A percentile compares a stretch with the other conserved stretches of the same genome.
Evolutionary conservation across 2,797 vertebrate genomes (phyloP).

Genomic region (Rhinophrynus dorsalis): DNA sequence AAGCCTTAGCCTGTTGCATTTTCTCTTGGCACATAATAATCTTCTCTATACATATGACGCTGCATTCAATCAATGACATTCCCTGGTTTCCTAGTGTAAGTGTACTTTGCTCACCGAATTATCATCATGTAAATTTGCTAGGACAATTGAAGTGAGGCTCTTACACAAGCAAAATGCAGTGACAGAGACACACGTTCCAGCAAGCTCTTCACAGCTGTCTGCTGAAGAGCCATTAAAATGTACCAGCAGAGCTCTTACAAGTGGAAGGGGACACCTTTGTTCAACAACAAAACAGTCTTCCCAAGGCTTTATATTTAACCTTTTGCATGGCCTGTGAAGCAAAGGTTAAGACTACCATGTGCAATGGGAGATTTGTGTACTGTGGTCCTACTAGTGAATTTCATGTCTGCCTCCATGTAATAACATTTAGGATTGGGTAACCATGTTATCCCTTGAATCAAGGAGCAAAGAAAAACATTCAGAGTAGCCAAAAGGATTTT

Average conservation of each 20-base stretch:
- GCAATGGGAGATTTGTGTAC: too few relatives aligned
- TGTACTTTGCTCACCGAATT: not conserved
- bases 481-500: too few relatives aligned
- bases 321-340: not conserved
- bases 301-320: constrained; percentile 29
- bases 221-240: constrained; percentile 30
- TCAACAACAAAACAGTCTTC: constrained; percentile 24
- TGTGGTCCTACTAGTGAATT: too few relatives aligned
- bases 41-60: not conserved
- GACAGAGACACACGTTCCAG: not conserved
- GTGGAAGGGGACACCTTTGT: constrained; percentile 4
- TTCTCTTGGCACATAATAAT: constrained; percentile 14
- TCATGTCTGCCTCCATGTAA: too few relatives aligned
- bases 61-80: not conserved
- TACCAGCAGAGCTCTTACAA: constrained; percentile 1
- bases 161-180: constrained; percentile 5
- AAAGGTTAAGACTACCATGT: too few relatives aligned
- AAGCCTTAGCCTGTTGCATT: constrained; percentile 30
- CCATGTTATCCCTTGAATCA: too few relatives aligned
- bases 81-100: not conserved
- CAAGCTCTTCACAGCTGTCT: constrained; percentile 5
- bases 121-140: constrained; percentile 1
- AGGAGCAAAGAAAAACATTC: too few relatives aligned
- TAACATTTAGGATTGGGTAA: too few relatives aligned
- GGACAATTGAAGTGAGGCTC: not conserved